phyloP scores from a whole-genome alignment of 1,140 invertebrate genomes.

The Odontomachus brunneus region DNA sequence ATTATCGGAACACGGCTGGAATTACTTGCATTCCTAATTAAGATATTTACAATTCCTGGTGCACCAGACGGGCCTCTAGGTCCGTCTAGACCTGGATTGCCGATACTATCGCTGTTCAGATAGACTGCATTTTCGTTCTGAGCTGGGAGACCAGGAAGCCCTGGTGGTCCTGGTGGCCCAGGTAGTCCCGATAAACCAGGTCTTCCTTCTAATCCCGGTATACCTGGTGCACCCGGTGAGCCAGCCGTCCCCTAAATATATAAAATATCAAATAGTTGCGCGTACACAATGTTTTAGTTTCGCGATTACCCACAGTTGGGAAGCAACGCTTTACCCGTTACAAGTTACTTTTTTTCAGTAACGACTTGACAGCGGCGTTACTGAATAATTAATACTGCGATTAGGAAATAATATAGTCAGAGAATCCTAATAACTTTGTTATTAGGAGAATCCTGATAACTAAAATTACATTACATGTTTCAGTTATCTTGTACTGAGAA shows the following conservation, averaged over 20 bases:
- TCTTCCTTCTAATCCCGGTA: slow-evolving; percentile 80
- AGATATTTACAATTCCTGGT: slow-evolving; percentile 80
- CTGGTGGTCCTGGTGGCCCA: slow-evolving; percentile 79
- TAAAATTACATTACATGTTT: too few relatives aligned
- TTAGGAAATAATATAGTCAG: too few relatives aligned
- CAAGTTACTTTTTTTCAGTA: too few relatives aligned
- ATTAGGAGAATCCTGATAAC: too few relatives aligned
- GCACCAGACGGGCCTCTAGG: slow-evolving; percentile 82
- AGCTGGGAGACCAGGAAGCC: slow-evolving; percentile 84
- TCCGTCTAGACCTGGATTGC: slow-evolving; percentile 81
- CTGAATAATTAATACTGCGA: neutral
- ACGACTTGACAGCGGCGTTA: too few relatives aligned
- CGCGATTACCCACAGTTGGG: too few relatives aligned
- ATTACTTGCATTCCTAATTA: slow-evolving; percentile 17
- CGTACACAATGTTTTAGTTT: too few relatives aligned
- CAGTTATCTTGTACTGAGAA: too few relatives aligned
- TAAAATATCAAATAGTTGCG: neutral
- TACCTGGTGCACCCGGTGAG: slow-evolving; percentile 86
- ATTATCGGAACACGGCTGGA: neutral
- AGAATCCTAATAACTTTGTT: too few relatives aligned
- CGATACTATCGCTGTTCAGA: slow-evolving; percentile 60
- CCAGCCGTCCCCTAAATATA: slow-evolving; percentile 70
- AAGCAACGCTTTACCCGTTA: too few relatives aligned
- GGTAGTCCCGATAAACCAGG: slow-evolving; percentile 78
- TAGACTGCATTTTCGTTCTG: slow-evolving; percentile 76